Base-by-base conservation (phyloP, 2,888 invertebrate genomes). In the Craniophora ligustri region DNA sequence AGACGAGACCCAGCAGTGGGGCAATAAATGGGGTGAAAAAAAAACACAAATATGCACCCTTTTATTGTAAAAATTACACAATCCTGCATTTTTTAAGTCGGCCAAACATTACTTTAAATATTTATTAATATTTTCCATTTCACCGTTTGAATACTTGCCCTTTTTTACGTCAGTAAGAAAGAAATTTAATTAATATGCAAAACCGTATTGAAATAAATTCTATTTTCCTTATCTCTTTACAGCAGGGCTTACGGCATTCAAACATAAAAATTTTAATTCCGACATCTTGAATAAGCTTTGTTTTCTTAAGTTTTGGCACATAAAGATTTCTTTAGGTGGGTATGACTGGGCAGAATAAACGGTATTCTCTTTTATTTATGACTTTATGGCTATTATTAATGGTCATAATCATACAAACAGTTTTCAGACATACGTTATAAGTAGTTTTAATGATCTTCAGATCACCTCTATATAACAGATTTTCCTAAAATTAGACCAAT, bases 101-200 rank as follows among this genome's bases (percentile, higher is more conserved):
- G 10, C 26, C 3, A 4, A 26, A 26, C 3, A 26, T 26, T n/a
- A 26, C 26, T 26, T 26, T 23, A 23, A n/a, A 26, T 16, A 34
- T 46, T 46, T 30, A 46, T 30, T 30, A 30, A 30, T 38, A 46
- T 42, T 50, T 57, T 60, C 41, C 19, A 61, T 67, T 62, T 47
- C 11, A 65, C 50, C 58, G 53, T 61, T 69, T 67, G 49, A 55
- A 62, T 56, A 53, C 55, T 67, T 50, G 45, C 63, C 70, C 67
- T 63, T 66, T 71, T 67, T 64, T 53, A 62, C 41, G 56, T 63
- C 60, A 46, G 50, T 49, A 39, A 47, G 41, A 71, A 78, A 77
- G 32, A 59, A 80, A 75, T 75, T 74, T 77, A 82, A 85, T 86
- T 85, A 86, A 82, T 79, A 86, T 85, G 84, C 85, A 81, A 82